phyloP scores from a whole-genome alignment of 37 sponge, comb jelly and placozoan genomes.

The Petrosia ficiformis region DNA sequence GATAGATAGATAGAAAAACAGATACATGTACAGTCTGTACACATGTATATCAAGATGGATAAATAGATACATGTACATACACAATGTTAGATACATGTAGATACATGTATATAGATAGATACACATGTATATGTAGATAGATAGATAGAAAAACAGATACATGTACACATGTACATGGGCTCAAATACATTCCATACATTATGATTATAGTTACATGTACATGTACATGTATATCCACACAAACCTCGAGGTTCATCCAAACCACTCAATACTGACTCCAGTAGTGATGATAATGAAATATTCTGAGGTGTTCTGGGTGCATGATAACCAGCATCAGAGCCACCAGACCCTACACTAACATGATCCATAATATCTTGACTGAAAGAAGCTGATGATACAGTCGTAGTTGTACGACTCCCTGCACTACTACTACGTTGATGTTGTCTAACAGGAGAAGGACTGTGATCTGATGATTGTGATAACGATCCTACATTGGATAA shows the following conservation, averaged over 20 bases:
- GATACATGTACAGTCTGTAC: no score
- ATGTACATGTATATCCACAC: neutral
- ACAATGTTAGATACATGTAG: no score
- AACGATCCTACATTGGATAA: neutral
- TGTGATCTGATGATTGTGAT: neutral
- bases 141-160: no score
- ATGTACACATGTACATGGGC: neutral
- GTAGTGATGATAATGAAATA: conserved; percentile 16
- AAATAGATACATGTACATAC: no score
- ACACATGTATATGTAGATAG: no score
- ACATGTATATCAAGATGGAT: no score
- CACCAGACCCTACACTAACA: conserved; percentile 28
- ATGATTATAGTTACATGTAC: neutral
- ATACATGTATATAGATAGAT: no score
- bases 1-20: no score
- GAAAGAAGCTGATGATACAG: neutral
- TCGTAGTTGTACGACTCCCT: neutral
- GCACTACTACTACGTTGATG: neutral
- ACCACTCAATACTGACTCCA: conserved; percentile 35
- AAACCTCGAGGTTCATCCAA: conserved; percentile 65
- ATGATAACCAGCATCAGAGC: conserved; percentile 1
- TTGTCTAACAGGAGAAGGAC: neutral
- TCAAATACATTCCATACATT: neutral
- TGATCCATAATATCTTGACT: neutral
- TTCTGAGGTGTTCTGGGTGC: conserved; percentile 2